Percentiles rank a stretch among this genome's conserved stretches.
phyloP scores from a whole-genome alignment of 2,797 vertebrate species.

The Silurus lanzhouensis region DNA sequence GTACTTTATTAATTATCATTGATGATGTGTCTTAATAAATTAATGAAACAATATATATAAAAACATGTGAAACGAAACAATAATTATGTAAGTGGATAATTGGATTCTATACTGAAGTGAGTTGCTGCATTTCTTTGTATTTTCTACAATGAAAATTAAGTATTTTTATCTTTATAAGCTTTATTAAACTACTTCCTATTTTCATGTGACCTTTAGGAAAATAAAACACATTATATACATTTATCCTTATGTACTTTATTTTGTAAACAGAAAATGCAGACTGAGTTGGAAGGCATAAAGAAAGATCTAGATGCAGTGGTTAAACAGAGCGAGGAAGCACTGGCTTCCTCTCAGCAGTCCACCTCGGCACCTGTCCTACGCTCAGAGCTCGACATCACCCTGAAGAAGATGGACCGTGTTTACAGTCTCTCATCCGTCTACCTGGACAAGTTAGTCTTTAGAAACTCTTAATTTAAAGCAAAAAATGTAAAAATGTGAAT shows the following conservation, averaged over 20 bases:
- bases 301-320: slow-evolving; percentile 79
- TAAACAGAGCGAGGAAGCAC: slow-evolving; percentile 79
- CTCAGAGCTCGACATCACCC: slow-evolving; percentile 86
- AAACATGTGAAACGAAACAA: too few relatives aligned
- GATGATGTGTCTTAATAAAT: not conserved
- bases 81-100: too few relatives aligned
- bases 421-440: slow-evolving; percentile 91
- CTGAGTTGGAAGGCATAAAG: slow-evolving; percentile 87
- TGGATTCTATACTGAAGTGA: too few relatives aligned
- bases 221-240: not conserved
- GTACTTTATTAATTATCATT: not conserved
- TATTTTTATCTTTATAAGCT: too few relatives aligned
- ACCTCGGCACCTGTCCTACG: slow-evolving; percentile 77
- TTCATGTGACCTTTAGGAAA: not conserved
- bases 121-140: too few relatives aligned
- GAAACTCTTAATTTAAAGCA: not conserved
- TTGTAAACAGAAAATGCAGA: slow-evolving; percentile 80
- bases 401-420: slow-evolving; percentile 89
- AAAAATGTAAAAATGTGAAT: not conserved
- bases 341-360: slow-evolving; percentile 78
- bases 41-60: not conserved
- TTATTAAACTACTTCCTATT: too few relatives aligned
- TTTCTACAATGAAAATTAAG: too few relatives aligned
- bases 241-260: not conserved
- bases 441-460: slow-evolving; percentile 84